Base-by-base conservation (phyloP, 2,113 vertebrate species). In the Morone chrysops region DNA sequence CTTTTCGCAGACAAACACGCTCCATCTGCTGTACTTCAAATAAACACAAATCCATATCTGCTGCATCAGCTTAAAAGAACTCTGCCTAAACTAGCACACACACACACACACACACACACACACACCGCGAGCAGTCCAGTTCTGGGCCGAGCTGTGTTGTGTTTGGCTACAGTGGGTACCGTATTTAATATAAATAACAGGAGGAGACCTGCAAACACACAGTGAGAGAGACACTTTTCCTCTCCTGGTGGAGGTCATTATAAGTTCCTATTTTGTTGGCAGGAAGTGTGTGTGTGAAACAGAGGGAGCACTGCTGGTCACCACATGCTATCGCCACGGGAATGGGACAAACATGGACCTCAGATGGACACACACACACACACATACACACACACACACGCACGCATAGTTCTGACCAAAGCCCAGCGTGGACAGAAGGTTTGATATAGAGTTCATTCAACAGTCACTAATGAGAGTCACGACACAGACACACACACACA, bases 371-470 rank as follows among this genome's bases (percentile, higher is more conserved):
- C 47, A 57, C 82, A 70, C 56, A 25, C 25, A 54, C 50, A 61
- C 18, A 85, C 80, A 77, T 41, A 57, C 82, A 70, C 56, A 25
- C 25, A 25, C 25, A 61, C 18, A 51, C 54, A 63, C 20, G 48
- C 20, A 47, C n/a, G 16, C 12, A 45, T 12, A 53, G 20, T 12
- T 10, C 63, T 75, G 80, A 89, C 81, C 78, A 81, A 60, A 77
- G 72, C 85, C 16, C 91, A 90, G 90, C 81, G 20, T 87, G 88
- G 84, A 89, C 92, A 93, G 90, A 90, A 74, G 92, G 92, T 78
- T 69, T 70, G 75, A 78, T 81, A 53, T 62, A 51, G 25, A 80
- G 82, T 76, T 82, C 75, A 78, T 51, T 92, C 78, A 66, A 16
- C 67, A 75, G 84, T 89, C 71, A 93, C 81, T 78, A 84, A 88